Percentiles rank a stretch among this genome's conserved stretches.
Evolutionary conservation across 1,140 invertebrate species (phyloP).

Genomic region (Samia ricini): DNA sequence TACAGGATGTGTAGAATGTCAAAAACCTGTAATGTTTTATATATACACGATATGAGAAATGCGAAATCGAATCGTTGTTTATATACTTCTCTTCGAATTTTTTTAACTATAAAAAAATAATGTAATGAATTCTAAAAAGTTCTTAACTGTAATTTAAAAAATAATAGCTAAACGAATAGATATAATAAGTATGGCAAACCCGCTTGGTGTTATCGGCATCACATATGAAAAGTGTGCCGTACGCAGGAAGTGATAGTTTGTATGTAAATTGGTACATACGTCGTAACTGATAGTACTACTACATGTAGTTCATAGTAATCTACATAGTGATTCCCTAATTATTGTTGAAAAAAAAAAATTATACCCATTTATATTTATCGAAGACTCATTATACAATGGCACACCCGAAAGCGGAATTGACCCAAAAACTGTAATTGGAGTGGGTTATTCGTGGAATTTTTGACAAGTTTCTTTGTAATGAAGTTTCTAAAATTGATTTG

Average conservation of each 20-base stretch:
- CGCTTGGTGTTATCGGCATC: conserved; percentile 33
- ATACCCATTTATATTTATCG: conserved; percentile 3
- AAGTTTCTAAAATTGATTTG: too few species aligned
- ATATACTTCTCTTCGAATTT: too few species aligned
- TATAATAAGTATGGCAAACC: not conserved
- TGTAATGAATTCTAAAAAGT: too few species aligned
- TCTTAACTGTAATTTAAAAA: not conserved
- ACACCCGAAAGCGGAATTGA: conserved; percentile 8
- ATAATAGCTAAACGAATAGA: not conserved
- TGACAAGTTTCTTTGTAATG: not conserved
- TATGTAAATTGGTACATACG: conserved; percentile 36
- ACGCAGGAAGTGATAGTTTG: conserved; percentile 57
- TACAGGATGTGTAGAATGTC: not conserved
- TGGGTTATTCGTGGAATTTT: not conserved
- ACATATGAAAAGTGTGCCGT: conserved; percentile 55
- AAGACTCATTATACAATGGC: not conserved
- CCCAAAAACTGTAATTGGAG: conserved; percentile 6
- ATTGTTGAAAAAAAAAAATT: conserved; percentile 1
- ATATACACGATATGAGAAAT: not conserved
- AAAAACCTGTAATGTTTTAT: not conserved
- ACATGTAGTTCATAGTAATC: conserved; percentile 18
- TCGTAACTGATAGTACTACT: conserved; percentile 18
- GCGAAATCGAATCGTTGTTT: too few species aligned
- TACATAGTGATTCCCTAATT: conserved; percentile 18
- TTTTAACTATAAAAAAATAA: too few species aligned